Conservation (phyloP, 2,797 vertebrate genomes). For the Gambelia wislizenii region DNA sequence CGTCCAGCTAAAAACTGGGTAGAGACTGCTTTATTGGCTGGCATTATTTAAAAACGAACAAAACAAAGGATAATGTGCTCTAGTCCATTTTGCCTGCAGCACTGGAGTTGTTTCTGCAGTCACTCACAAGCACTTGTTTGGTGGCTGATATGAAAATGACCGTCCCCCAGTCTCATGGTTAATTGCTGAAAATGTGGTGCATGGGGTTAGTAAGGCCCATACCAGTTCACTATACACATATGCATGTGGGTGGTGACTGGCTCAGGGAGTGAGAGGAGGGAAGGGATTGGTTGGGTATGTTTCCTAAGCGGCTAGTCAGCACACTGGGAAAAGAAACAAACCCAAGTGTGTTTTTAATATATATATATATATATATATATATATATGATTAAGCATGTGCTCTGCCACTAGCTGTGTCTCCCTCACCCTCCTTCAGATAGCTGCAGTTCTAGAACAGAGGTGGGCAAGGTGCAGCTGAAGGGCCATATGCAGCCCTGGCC, state of each 20-base stretch:
- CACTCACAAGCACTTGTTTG: not conserved
- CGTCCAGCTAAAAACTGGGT: not conserved
- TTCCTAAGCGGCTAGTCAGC: no score
- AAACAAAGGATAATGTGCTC: not conserved
- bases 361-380: no score
- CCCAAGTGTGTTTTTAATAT: no score
- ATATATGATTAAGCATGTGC: no score
- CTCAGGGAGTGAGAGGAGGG: no score
- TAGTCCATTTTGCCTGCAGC: not conserved
- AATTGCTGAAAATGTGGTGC: not conserved
- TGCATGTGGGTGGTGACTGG: no score
- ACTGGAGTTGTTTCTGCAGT: not conserved
- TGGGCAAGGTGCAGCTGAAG: not conserved
- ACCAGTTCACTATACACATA: not conserved
- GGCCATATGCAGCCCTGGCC: no score
- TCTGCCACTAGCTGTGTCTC: no score
- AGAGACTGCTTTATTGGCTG: not conserved
- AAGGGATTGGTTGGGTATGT: no score
- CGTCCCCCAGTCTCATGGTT: not conserved
- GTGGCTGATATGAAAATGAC: not conserved
- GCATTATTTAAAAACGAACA: not conserved
- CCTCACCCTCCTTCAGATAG: no score
- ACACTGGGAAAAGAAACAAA: no score
- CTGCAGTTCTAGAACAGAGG: no score
- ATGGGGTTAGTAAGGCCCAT: not conserved